These are phyloP conservation scores for Pheosia tremula DNA, from an alignment of 2,888 invertebrate genomes.

Conservation along the genomic window DNA sequence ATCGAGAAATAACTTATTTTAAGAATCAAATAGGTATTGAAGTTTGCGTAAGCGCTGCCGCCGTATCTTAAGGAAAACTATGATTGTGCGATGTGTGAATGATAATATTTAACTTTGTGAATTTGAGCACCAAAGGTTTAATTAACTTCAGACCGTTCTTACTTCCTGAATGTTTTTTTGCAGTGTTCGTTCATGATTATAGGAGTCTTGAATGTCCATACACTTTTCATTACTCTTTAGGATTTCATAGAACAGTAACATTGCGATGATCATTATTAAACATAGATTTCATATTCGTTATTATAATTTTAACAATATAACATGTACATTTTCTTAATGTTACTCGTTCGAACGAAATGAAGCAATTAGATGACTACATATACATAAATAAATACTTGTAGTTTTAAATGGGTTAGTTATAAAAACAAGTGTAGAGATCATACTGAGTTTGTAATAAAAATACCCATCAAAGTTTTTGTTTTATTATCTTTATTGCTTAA, in stretches of 20 bases:
- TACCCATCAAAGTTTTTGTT: background rate
- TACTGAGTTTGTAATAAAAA: background rate
- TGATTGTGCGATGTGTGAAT: conserved; percentile 11
- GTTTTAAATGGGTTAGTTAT: background rate
- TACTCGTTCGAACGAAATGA: conserved; percentile 7
- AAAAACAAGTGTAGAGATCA: too few species aligned
- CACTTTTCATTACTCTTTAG: too few species aligned
- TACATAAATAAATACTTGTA: conserved; percentile 17
- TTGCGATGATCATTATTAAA: too few species aligned
- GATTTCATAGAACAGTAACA: too few species aligned
- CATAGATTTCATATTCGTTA: too few species aligned
- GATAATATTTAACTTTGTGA: conserved; percentile 18
- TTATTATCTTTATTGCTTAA: too few species aligned
- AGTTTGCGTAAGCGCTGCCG: conserved; percentile 14
- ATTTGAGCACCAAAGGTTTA: conserved; percentile 19
- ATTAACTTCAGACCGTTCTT: conserved; percentile 15
- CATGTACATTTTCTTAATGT: background rate
- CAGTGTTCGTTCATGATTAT: background rate
- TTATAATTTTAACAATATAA: too few species aligned
- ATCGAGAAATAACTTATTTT: background rate
- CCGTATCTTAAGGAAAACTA: conserved; percentile 10
- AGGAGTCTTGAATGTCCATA: too few species aligned
- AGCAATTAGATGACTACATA: conserved; percentile 12
- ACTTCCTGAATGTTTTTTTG: conserved; percentile 19
- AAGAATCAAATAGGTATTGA: conserved; percentile 1